Evolutionary conservation across 2,113 vertebrate species (phyloP), one percentile per base, ranked within the genome.

Genomic region (Pygoscelis antarcticus): DNA sequence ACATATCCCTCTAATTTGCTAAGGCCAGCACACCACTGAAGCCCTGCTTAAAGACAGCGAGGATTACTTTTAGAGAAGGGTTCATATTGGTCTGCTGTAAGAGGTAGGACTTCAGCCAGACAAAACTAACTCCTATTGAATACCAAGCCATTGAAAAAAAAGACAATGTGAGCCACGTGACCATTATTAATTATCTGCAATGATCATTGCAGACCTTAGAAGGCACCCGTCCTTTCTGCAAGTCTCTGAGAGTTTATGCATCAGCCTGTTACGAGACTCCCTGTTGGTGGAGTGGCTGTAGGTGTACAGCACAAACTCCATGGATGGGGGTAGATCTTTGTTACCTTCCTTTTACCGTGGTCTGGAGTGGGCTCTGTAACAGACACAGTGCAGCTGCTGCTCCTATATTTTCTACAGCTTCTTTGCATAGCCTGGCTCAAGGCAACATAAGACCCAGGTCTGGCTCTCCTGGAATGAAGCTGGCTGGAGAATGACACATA

Each of bases 401-500:
- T 71, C 54, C 49, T 11, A 0, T 23, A 6, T 18, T 49, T 23
- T 9, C 65, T 60, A 5, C 46, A n/a, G 54, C 38, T 77, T 13
- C 65, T 64, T n/a, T 38, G 44, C 47, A 7, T 1, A 23, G 32
- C 38, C 78, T 7, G 5, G 32, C 47, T 60, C 16, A 5, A 49
- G 62, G 78, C 75, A 62, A 40, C 23, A 1, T 6, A 49, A 83
- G 80, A 27, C 17, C 90, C 55, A 14, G 66, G 78, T 16, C 86
- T 88, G 93, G 82, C 69, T 93, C 44, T 83, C 40, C 72, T 51
- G 75, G 85, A 86, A 30, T 0, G 29, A 13, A 78, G 51, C 65
- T 68, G 86, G 89, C 93, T 96, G 94, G 83, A 92, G 84, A 94
- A 75, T 89, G 97, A 89, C 91, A 94, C 42, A 8, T 29, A 87